Conservation (phyloP, 2,797 vertebrate genomes). For the Rhinoraja longicauda region DNA sequence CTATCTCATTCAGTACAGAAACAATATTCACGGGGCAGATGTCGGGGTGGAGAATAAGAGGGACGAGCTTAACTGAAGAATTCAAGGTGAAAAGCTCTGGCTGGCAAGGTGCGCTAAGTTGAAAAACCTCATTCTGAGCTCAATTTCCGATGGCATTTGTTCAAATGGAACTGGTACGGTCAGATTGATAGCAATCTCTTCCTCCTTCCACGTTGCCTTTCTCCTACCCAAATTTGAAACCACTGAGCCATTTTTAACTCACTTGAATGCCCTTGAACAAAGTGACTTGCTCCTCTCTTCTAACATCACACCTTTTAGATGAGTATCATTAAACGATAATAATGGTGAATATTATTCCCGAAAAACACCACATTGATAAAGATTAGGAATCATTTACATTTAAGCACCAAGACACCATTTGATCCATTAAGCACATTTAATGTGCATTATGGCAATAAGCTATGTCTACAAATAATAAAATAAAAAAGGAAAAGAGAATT, state of each 20-base stretch:
- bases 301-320: slow-evolving; percentile 20
- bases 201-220: not conserved
- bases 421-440: slow-evolving; percentile 25
- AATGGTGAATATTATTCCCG: slow-evolving; percentile 8
- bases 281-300: not conserved
- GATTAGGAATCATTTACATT: slow-evolving; percentile 32
- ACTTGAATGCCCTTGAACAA: slow-evolving; percentile 17
- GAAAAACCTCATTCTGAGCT: not conserved
- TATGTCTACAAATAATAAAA: slow-evolving; percentile 24
- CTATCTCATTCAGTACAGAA: not conserved
- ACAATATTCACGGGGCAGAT: too few relatives aligned
- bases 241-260: not conserved
- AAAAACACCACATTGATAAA: not conserved
- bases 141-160: not conserved
- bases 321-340: slow-evolving; percentile 3
- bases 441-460: slow-evolving; percentile 27
- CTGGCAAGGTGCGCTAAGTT: not conserved
- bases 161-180: not conserved
- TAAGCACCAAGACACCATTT: not conserved
- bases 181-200: not conserved
- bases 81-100: not conserved
- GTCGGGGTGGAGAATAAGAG: not conserved
- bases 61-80: not conserved
- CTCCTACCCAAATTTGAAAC: not conserved
- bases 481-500: not conserved